Percentiles rank a stretch among this genome's conserved stretches.
Evolutionary conservation across 2,888 invertebrate genomes (phyloP).

Genomic region (Pristionchus exspectatus): DNA sequence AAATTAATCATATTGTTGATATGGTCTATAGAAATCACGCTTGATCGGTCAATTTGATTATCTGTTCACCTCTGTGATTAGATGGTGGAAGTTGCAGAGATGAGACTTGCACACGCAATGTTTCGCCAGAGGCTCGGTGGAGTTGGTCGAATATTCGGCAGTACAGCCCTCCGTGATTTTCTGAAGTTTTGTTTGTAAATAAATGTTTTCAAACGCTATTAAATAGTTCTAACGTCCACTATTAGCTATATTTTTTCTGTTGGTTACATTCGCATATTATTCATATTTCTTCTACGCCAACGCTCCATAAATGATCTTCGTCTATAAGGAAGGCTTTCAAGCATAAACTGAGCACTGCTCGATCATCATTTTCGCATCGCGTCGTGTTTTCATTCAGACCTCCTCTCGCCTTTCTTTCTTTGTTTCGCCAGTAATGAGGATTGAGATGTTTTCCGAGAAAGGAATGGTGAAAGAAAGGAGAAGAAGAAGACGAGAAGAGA

Average conservation of each 20-base stretch:
- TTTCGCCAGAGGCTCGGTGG: conserved; percentile 67
- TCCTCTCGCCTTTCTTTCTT: not conserved
- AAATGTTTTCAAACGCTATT: not conserved
- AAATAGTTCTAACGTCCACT: too few species aligned
- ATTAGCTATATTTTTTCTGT: not conserved
- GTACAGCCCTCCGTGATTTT: conserved; percentile 76
- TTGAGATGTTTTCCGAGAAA: conserved; percentile 35
- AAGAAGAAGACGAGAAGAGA: conserved; percentile 9
- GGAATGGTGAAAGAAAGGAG: not conserved
- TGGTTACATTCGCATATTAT: not conserved
- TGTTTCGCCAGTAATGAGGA: conserved; percentile 42
- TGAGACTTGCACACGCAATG: conserved; percentile 78
- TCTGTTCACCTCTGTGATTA: conserved; percentile 60
- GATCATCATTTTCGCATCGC: not conserved
- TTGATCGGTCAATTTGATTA: not conserved
- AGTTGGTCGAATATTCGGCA: conserved; percentile 72
- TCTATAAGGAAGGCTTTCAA: not conserved
- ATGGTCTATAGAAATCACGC: too few species aligned
- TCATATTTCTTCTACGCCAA: not conserved
- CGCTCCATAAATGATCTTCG: not conserved
- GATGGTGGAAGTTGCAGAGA: conserved; percentile 76
- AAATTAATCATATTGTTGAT: not conserved
- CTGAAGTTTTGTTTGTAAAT: conserved; percentile 61
- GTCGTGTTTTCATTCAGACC: conserved; percentile 6
- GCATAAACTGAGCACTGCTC: not conserved